Base-by-base conservation (phyloP, 2,113 vertebrate genomes). In the Ardeotis arabs region DNA sequence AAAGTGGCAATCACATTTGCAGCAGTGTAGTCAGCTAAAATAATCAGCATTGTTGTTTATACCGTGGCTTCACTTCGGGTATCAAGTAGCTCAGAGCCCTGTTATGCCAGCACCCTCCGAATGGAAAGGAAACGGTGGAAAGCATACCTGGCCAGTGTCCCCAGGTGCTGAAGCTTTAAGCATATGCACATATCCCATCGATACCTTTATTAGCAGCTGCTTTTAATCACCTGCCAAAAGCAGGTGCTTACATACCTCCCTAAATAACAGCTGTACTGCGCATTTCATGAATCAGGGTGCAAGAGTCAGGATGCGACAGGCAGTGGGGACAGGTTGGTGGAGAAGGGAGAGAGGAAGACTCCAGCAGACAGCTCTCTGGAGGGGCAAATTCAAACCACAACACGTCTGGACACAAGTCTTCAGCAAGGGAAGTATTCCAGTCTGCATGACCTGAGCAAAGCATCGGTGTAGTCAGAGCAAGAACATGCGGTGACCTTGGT, bases 151-250 rank as follows among this genome's bases (percentile, higher is more conserved):
- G 55, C 27, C 82, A 37, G 39, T 27, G 37, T 45, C 77, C 75
- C 87, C 62, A 95, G 75, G 79, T 95, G 88, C 68, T 86, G 79
- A 88, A 88, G 63, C 53, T 95, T 88, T 80, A 96, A 74, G 27
- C 79, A 86, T 69, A 63, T 25, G 67, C 81, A 84, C 39, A n/a
- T 49, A 35, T 76, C 74, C 62, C 58, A 79, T 58, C 41, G 33
- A 84, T 82, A n/a, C n/a, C n/a, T n/a, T n/a, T n/a, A n/a, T n/a
- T n/a, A n/a, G n/a, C n/a, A 66, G 53, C 55, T 95, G 81, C 58
- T 93, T 93, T 78, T 63, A 91, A 85, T 73, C 37, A 69, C 41
- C 53, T 95, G 78, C 62, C 64, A 69, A 93, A 92, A 91, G 52
- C 89, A 95, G 89, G 80, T 91, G 84, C 73, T 78, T 77, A 18